Evolutionary conservation across 2,888 invertebrate genomes (phyloP).

Genomic region (Imbricaverruca yamaguchii): DNA sequence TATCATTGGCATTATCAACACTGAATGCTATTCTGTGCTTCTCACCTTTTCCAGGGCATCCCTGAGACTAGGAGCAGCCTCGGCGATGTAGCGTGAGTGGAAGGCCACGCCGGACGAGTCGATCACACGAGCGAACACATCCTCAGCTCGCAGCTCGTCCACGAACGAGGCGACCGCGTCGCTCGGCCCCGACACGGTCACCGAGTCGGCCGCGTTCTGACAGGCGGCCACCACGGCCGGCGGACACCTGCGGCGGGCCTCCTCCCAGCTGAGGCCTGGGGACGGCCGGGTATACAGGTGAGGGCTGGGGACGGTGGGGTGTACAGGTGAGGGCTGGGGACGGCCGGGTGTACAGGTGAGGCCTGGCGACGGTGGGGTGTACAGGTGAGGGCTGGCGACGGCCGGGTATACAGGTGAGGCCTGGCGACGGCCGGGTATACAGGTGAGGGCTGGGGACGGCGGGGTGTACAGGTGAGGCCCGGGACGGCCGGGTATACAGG

Average conservation of each 20-base stretch:
- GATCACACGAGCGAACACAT: constrained; percentile 74
- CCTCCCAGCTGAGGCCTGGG: constrained; percentile 67
- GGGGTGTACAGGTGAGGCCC: too few species aligned
- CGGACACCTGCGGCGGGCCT: constrained; percentile 64
- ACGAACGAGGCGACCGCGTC: constrained; percentile 60
- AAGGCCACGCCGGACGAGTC: constrained; percentile 86
- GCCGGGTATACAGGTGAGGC: too few species aligned
- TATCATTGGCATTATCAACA: too few species aligned
- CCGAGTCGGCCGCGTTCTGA: constrained; percentile 89
- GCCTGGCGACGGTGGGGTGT: too few species aligned
- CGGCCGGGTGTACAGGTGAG: too few species aligned
- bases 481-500: too few species aligned
- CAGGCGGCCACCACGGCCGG: constrained; percentile 78
- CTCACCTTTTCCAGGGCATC: constrained; percentile 58
- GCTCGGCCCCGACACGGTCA: constrained; percentile 85
- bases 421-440: too few species aligned
- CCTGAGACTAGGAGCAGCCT: constrained; percentile 72
- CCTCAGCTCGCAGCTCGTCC: constrained; percentile 59
- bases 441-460: too few species aligned
- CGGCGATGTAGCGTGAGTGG: constrained; percentile 84
- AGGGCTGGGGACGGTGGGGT: too few species aligned
- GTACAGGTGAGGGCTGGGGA: too few species aligned
- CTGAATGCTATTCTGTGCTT: too few species aligned
- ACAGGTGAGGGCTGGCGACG: too few species aligned
- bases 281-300: neutral